Conservation (phyloP, 2,113 vertebrate species). For the Bettongia penicillata region DNA sequence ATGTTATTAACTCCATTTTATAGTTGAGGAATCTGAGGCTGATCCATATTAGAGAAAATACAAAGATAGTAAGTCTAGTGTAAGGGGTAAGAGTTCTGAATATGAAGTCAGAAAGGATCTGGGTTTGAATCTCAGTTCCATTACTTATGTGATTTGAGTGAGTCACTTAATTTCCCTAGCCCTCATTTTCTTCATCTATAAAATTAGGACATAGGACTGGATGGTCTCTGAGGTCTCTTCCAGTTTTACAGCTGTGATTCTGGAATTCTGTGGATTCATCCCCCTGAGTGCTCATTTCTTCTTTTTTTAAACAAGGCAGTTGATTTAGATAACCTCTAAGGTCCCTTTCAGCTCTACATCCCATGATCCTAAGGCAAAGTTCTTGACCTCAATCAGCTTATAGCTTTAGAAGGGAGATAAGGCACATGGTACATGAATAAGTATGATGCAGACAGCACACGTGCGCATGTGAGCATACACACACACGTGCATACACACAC, state of each 20-base stretch:
- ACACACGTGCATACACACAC: not conserved
- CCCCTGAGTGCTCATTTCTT: not conserved
- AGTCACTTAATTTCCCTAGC: not conserved
- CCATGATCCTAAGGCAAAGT: not conserved
- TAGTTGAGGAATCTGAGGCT: not conserved
- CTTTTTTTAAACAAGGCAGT: not conserved
- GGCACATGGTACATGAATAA: not conserved
- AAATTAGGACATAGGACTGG: not conserved
- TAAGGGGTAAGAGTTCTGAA: not conserved
- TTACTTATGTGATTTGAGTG: not conserved
- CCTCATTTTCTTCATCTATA: not conserved
- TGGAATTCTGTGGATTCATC: not conserved
- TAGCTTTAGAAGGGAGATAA: not conserved
- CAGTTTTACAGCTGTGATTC: not conserved
- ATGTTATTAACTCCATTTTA: not conserved
- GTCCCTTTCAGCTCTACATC: not conserved
- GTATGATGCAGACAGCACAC: not conserved
- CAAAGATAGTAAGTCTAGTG: not conserved
- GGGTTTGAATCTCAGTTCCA: not conserved
- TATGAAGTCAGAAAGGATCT: not conserved
- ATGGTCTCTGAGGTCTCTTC: not conserved
- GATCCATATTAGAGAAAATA: not conserved
- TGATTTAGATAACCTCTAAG: not conserved
- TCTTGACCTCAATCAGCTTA: not conserved
- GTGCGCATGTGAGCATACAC: no score